Base-by-base conservation (phyloP, 2,888 invertebrate species). In the Sinhomidia bicolor region DNA sequence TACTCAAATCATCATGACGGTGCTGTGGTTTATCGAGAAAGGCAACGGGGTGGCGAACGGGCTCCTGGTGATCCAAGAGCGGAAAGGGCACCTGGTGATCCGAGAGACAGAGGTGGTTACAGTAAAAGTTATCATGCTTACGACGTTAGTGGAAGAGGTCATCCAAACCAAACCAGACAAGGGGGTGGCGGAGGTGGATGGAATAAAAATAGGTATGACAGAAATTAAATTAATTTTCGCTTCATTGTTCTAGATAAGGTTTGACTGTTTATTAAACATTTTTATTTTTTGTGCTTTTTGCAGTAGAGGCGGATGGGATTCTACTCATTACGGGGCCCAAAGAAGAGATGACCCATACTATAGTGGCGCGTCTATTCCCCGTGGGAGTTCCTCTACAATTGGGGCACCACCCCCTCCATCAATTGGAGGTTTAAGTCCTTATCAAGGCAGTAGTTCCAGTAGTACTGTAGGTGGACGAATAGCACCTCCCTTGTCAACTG, bases 51-150 rank as follows among this genome's bases (percentile, higher is more conserved):
- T 74, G 62, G 47, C 17, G 74, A 79, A 2, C 32, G 87, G 6
- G 89, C 84, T 26, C 89, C 89, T 57, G 89, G 89, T 23, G 88
- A 88, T 57, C 89, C 89, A 6, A 79, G 89, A 62, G 80, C 10
- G 5, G 89, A 87, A 14, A 65, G 90, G 23, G 88, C 79, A 9
- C 85, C 88, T 29, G 90, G 85, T 0, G 88, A 90, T 54, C 88
- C 90, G 4, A 81, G 88, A 17, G 87, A 87, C 17, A 60, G 87
- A 68, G 78, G 82, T 9, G 32, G 36, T 12, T 51, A 78, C 7
- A 41, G n/a, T 14, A 80, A 62, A 26, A 29, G 23, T 76, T 68
- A 85, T 54, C 74, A 85, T 23, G 5, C 54, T 44, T 80, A 85
- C 62, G 89, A 82, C 0, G 65, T 6, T 14, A 51, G 20, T 7